Percentiles rank a stretch among this genome's conserved stretches.
These are phyloP conservation scores for Pelodytes ibericus DNA, from an alignment of 2,797 vertebrate genomes.

Conservation along the genomic window DNA sequence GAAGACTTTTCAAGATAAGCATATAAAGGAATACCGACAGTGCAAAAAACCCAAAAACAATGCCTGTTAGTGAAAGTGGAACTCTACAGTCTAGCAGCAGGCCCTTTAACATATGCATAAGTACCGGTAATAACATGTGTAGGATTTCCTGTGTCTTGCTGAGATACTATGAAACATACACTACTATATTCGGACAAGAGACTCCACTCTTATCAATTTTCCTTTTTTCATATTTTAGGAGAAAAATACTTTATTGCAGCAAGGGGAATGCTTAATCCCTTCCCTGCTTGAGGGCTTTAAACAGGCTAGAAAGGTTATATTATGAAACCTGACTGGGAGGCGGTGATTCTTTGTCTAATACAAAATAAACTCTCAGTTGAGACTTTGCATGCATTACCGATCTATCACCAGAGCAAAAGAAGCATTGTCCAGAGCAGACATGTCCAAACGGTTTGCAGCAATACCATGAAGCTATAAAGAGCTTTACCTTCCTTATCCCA, in stretches of 20 bases:
- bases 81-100: too few relatives aligned
- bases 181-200: neutral
- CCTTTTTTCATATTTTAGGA: neutral
- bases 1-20: too few relatives aligned
- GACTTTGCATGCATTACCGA: conserved; percentile 23
- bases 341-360: conserved; percentile 11
- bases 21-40: too few relatives aligned
- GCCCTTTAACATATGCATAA: neutral
- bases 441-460: neutral
- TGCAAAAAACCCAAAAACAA: too few relatives aligned
- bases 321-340: conserved; percentile 11
- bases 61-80: too few relatives aligned
- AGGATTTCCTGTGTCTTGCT: neutral
- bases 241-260: neutral
- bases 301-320: conserved; percentile 10
- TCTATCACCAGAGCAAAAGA: conserved; percentile 14
- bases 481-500: conserved; percentile 39
- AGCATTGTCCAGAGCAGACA: conserved; percentile 25
- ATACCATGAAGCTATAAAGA: conserved; percentile 17
- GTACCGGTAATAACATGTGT: neutral
- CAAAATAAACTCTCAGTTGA: conserved; percentile 33
- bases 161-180: conserved; percentile 11
- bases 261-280: conserved; percentile 10
- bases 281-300: conserved; percentile 5
- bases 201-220: conserved; percentile 8